Conservation (phyloP, 2,888 invertebrate genomes). For the Zygaena filipendulae region DNA sequence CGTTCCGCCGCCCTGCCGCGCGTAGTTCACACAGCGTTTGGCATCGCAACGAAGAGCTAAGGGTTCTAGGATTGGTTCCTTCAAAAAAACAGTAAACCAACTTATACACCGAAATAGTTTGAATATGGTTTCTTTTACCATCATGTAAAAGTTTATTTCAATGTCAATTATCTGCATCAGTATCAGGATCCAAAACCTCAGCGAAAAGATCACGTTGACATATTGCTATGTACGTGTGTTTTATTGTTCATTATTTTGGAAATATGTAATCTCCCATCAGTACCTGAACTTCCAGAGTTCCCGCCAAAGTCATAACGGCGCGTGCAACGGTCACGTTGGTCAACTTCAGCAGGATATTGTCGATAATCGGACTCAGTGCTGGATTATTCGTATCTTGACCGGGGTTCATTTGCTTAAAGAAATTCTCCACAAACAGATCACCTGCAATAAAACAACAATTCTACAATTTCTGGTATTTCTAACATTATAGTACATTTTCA, state of each 20-base stretch:
- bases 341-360: conserved; percentile 77
- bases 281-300: conserved; percentile 78
- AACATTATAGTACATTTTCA: neutral
- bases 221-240: too few relatives aligned
- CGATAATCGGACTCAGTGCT: conserved; percentile 65
- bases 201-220: too few relatives aligned
- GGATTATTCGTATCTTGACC: conserved; percentile 36
- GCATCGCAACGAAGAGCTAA: conserved; percentile 77
- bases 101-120: too few relatives aligned
- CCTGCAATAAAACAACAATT: conserved; percentile 45
- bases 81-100: conserved; percentile 11
- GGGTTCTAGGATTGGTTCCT: conserved; percentile 82
- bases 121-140: too few relatives aligned
- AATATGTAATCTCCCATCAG: too few relatives aligned
- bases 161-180: too few relatives aligned
- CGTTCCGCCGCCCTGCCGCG: conserved; percentile 34
- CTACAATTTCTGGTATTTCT: neutral
- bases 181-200: too few relatives aligned
- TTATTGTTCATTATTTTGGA: too few relatives aligned
- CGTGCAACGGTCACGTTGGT: conserved; percentile 74
- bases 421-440: conserved; percentile 81
- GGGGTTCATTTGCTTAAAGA: conserved; percentile 71
- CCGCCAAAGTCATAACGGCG: conserved; percentile 78
- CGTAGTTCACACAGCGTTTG: conserved; percentile 64
- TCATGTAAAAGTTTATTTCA: too few relatives aligned